A percentile compares a stretch with the other conserved stretches of the same genome.
phyloP scores from a whole-genome alignment of 2,888 invertebrate genomes.

The Sicus ferrugineus region DNA sequence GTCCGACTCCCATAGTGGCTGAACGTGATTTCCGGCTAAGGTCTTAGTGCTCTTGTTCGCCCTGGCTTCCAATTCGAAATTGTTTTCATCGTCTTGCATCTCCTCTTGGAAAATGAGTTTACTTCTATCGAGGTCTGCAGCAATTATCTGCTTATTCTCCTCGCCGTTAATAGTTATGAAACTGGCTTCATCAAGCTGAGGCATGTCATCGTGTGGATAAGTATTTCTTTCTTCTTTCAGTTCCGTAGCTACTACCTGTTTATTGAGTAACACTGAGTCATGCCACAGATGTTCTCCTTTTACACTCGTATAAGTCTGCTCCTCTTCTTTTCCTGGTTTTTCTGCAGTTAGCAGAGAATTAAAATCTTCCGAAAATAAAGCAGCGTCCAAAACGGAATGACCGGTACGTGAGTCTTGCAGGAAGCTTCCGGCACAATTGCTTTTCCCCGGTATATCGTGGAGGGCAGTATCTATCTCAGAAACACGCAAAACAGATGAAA shows the following conservation, averaged over 20 bases:
- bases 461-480: slow-evolving; percentile 49
- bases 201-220: slow-evolving; percentile 33
- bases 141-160: not conserved
- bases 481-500: slow-evolving; percentile 43
- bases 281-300: slow-evolving; percentile 38
- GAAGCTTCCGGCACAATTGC: not conserved
- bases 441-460: slow-evolving; percentile 5
- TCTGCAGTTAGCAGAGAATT: slow-evolving; percentile 33
- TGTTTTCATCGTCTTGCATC: not conserved
- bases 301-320: not conserved
- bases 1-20: too few relatives aligned
- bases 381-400: slow-evolving; percentile 45
- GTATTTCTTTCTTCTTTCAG: slow-evolving; percentile 18
- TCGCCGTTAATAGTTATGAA: slow-evolving; percentile 45
- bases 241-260: slow-evolving; percentile 7
- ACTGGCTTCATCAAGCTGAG: slow-evolving; percentile 53
- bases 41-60: too few relatives aligned
- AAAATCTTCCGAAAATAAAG: slow-evolving; percentile 54
- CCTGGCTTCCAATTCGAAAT: not conserved
- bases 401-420: not conserved
- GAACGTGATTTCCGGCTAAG: too few relatives aligned
- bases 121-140: slow-evolving; percentile 8
- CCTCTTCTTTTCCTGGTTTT: not conserved
- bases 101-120: slow-evolving; percentile 3
- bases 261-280: slow-evolving; percentile 36